These are phyloP conservation scores for Ophioderma brevispina DNA, from an alignment of 35 echinoderm and acorn worm species.

Conservation along the genomic window DNA sequence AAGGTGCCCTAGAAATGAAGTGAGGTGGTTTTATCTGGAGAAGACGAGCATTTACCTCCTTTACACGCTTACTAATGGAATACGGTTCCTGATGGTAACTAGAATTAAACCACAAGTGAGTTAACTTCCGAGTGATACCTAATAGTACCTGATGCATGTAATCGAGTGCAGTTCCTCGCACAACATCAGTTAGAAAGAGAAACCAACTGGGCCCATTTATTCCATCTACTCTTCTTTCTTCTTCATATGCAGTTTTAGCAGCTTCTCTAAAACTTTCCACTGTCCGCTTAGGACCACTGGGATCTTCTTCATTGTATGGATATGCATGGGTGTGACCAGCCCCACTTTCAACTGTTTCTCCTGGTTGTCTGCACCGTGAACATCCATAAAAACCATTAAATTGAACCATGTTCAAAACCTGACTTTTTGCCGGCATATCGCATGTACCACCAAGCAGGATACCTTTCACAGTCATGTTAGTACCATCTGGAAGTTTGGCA, in stretches of 20 bases:
- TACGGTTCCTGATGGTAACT: not conserved
- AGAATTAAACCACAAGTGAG: not conserved
- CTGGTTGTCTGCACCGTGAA: not conserved
- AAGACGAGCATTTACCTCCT: not conserved
- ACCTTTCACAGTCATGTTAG: not conserved
- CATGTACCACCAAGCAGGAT: slow-evolving; percentile 24
- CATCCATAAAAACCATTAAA: slow-evolving; percentile 29
- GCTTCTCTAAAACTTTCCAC: not conserved
- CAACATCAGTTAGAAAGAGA: not conserved
- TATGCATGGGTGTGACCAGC: not conserved
- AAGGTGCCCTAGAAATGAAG: not conserved
- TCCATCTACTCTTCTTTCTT: not conserved
- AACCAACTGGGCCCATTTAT: not conserved
- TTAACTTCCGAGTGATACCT: not conserved
- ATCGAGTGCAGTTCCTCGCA: not conserved
- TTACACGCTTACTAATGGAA: not conserved
- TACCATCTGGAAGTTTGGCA: not conserved
- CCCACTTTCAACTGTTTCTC: not conserved
- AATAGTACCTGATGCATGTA: not conserved
- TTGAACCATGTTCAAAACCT: slow-evolving; percentile 18
- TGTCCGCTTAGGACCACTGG: not conserved
- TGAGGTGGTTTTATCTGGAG: not conserved
- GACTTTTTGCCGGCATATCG: not conserved
- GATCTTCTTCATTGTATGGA: not conserved
- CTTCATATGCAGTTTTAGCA: not conserved